A percentile compares a stretch with the other conserved stretches of the same genome.
Conservation (phyloP, 2,888 invertebrate species). For the Ischnura elegans region DNA sequence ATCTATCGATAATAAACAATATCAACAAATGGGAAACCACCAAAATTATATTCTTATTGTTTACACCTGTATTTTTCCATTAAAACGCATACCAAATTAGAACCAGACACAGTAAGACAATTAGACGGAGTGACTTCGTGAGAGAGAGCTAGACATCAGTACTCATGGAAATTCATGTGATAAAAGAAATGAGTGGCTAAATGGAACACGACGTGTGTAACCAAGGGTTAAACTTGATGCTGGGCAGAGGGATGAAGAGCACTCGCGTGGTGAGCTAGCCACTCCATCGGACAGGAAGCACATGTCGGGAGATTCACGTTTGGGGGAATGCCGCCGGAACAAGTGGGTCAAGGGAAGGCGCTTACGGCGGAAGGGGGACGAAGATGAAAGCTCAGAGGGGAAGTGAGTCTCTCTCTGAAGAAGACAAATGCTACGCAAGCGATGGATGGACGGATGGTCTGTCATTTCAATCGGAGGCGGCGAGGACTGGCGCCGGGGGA, state of each 20-base stretch:
- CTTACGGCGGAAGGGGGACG: not conserved
- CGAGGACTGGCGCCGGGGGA: not conserved
- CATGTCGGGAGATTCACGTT: not conserved
- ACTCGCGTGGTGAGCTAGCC: not conserved
- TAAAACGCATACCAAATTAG: too few species aligned
- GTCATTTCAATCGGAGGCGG: not conserved
- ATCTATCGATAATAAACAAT: too few species aligned
- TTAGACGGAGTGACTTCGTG: too few species aligned
- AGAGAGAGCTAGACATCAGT: not conserved
- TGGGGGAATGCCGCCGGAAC: not conserved
- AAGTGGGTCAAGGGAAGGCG: slow-evolving; percentile 56
- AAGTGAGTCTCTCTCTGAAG: not conserved
- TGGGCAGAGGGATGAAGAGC: not conserved
- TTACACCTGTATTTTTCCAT: too few species aligned
- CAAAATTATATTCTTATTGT: too few species aligned
- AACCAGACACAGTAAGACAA: too few species aligned
- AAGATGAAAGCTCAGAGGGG: slow-evolving; percentile 23
- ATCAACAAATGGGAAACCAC: too few species aligned
- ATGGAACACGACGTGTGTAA: not conserved
- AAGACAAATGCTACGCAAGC: not conserved
- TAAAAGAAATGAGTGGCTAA: not conserved
- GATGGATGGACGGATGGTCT: slow-evolving; percentile 31
- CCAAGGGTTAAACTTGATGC: too few species aligned
- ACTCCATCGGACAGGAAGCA: not conserved
- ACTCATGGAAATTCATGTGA: too few species aligned